Conservation (phyloP, 2,888 invertebrate genomes). For the Boloria selene region DNA sequence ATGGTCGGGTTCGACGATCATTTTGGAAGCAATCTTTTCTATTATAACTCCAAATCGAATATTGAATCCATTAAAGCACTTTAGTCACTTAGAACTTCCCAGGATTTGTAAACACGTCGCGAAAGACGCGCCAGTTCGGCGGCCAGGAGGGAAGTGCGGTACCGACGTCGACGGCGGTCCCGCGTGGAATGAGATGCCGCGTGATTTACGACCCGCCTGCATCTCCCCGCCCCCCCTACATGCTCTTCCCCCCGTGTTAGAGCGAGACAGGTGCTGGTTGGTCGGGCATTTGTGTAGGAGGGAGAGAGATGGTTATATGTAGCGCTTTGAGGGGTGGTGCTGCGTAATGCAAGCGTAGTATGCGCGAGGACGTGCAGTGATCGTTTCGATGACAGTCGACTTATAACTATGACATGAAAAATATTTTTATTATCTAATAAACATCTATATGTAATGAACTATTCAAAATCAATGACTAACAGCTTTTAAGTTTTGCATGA, state of each 20-base stretch:
- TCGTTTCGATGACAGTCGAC: constrained; percentile 78
- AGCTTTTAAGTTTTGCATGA: too few relatives aligned
- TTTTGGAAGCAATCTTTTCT: constrained; percentile 76
- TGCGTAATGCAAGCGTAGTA: constrained; percentile 82
- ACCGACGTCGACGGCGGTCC: constrained; percentile 79
- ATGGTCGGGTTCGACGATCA: constrained; percentile 81
- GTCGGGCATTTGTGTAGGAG: constrained; percentile 43
- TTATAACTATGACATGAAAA: constrained; percentile 22
- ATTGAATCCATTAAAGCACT: constrained; percentile 18
- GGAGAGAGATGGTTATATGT: constrained; percentile 65
- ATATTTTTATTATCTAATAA: constrained; percentile 20
- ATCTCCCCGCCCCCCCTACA: constrained; percentile 66
- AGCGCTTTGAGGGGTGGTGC: constrained; percentile 75
- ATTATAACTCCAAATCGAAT: constrained; percentile 39
- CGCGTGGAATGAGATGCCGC: constrained; percentile 82
- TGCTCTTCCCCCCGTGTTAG: constrained; percentile 52
- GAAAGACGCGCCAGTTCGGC: constrained; percentile 79
- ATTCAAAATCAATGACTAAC: constrained; percentile 33
- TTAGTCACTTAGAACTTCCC: constrained; percentile 54
- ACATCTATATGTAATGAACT: constrained; percentile 26
- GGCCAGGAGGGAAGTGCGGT: constrained; percentile 76
- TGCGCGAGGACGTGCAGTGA: constrained; percentile 81
- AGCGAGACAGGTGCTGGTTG: constrained; percentile 56
- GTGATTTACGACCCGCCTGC: constrained; percentile 83
- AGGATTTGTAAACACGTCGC: constrained; percentile 77